Evolutionary conservation across 1,140 invertebrate genomes (phyloP), one percentile per base, ranked within the genome.

Genomic region (Drosophila nigromelanica): DNA sequence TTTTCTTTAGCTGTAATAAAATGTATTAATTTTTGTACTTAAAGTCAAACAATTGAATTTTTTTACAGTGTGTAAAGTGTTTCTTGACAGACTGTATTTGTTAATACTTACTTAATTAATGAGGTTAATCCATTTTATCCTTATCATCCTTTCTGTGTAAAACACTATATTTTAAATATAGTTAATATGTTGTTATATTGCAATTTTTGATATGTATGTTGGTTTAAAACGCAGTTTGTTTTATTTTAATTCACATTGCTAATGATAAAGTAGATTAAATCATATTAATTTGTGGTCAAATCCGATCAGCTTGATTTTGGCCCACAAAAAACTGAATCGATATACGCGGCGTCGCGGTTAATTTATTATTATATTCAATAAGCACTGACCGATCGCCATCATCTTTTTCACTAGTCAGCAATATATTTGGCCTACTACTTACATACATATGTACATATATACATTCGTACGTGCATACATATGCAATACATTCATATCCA

Each of bases 171-270:
- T 54, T 43, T 10, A 3, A 35, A 35, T 35, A 35, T 8, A 35
- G 48, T 67, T 35, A 27, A 59, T 72, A 59, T 60, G 35, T 73
- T 61, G 55, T 37, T 68, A 11, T 54, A 48, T 73, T 73, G 63
- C 70, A 68, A 61, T 71, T 71, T 55, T n/a, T 78, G 75, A 78
- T 78, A 78, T 78, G 72, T 78, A 66, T 61, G 15, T 48, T 40
- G 30, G 6, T 47, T 50, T 42, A 24, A 24, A 59, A 27, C 39
- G 56, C 50, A 77, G 21, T 3, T 43, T 51, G 4, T 56, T n/a
- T 54, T 55, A 30, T 64, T 48, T 50, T 48, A 33, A 71, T 71
- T 78, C 66, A 78, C 67, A 71, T 78, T 56, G 50, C 66, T 64
- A 63, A 35, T 62, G 15, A 55, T 35, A 43, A 59, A 40, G 51